Percentiles rank a stretch among this genome's conserved stretches.
Conservation (phyloP, 1,140 invertebrate genomes). For the Gryon sp. region DNA sequence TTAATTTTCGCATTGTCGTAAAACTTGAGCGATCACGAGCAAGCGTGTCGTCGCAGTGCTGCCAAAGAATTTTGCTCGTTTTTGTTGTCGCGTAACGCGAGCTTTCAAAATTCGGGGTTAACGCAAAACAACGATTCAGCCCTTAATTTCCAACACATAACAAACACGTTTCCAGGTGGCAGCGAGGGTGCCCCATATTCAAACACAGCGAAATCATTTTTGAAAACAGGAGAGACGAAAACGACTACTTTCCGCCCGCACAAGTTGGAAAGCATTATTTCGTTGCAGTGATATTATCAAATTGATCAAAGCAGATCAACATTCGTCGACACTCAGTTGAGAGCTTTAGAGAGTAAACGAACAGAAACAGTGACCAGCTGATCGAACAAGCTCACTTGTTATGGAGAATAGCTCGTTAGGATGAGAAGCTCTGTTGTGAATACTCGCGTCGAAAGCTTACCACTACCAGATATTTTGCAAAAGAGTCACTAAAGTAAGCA, state of each 20-base stretch:
- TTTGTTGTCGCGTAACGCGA: too few relatives aligned
- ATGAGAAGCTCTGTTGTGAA: too few relatives aligned
- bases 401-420: background rate
- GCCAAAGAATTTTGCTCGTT: too few relatives aligned
- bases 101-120: background rate
- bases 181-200: background rate
- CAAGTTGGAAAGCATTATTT: background rate
- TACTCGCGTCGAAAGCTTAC: too few relatives aligned
- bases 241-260: background rate
- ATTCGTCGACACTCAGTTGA: too few relatives aligned
- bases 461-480: too few relatives aligned
- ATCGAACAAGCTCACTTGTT: conserved; percentile 19
- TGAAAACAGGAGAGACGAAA: background rate
- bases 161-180: conserved; percentile 29
- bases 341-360: too few relatives aligned
- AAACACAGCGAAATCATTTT: too few relatives aligned
- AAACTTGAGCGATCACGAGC: background rate
- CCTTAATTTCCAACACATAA: conserved; percentile 13
- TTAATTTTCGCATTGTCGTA: conserved; percentile 23
- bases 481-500: too few relatives aligned
- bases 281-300: background rate
- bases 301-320: too few relatives aligned
- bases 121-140: conserved; percentile 1
- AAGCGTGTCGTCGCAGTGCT: conserved; percentile 5
- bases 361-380: conserved; percentile 1